phyloP scores from a whole-genome alignment of 2,888 invertebrate species.

The Hirudinaria manillensis region DNA sequence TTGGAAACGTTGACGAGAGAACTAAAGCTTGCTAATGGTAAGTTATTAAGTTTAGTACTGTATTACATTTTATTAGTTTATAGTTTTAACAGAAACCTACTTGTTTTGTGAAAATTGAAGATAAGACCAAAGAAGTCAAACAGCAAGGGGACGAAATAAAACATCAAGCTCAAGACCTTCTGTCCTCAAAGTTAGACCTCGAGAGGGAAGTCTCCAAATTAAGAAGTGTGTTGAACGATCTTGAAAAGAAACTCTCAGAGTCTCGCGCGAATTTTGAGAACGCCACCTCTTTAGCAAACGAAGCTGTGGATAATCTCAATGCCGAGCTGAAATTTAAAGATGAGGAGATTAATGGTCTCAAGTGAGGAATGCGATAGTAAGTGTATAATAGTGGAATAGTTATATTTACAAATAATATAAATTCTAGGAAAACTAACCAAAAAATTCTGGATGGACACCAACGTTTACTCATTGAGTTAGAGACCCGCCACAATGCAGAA shows the following conservation, averaged over 20 bases:
- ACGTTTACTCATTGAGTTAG: neutral
- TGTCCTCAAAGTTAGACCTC: neutral
- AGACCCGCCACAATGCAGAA: constrained; percentile 50
- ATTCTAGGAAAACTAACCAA: neutral
- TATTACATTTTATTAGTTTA: neutral
- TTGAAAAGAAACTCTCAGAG: constrained; percentile 6
- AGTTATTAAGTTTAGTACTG: neutral
- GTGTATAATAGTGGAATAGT: neutral
- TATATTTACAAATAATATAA: neutral
- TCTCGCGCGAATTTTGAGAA: neutral
- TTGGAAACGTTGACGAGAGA: constrained; percentile 15
- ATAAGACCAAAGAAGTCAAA: neutral
- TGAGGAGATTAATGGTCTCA: constrained; percentile 14
- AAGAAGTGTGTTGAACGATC: neutral
- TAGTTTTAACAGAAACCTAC: neutral
- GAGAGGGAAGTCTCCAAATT: constrained; percentile 12
- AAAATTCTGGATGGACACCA: neutral
- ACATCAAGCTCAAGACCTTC: constrained; percentile 1
- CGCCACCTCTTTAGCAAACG: neutral
- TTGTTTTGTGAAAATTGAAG: neutral
- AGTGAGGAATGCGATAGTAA: constrained; percentile 5
- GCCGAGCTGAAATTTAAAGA: constrained; percentile 14
- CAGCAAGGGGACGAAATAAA: constrained; percentile 7
- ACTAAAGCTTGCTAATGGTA: constrained; percentile 21
- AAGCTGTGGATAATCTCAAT: neutral